Evolutionary conservation across 1,140 invertebrate genomes (phyloP), one percentile per base, ranked within the genome.

Genomic region (Aphelinus atriplicis): DNA sequence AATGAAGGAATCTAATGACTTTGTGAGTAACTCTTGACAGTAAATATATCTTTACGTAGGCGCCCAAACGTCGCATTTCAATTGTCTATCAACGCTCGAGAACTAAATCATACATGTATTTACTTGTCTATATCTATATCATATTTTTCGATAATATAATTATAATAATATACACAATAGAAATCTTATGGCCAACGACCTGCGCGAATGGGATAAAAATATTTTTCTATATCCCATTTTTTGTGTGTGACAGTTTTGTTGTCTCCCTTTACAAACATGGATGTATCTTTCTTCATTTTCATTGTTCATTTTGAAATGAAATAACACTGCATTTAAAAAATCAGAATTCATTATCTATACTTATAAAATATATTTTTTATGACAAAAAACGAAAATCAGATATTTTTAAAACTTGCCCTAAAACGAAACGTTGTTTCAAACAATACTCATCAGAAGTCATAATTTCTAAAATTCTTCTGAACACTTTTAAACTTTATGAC

Each of bases 1-100:
- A 73, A 73, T 69, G 80, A 81, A 86, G 85, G 80, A 84, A 86
- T 85, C 82, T 86, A 86, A 86, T 86, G 85, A 88, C 85, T 87
- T 87, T 84, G 83, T 82, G 84, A 85, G 79, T 84, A 84, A 84
- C 77, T 84, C 84, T 72, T 57, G 46, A 46, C 63, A 55, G 6
- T 56, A 66, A 56, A 62, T n/a, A 61, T 57, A 76, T 26, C 26
- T 71, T 67, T 58, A 53, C 58, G 56, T 72, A 72, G 53, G 48
- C 60, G 65, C 51, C 47, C 26, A 26, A 45, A 56, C 55, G n/a
- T 58, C 50, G 48, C 70, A 50, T 61, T 67, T 64, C 42, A 61
- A 71, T 70, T 65, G 50, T 71, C 68, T 61, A 65, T 26, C 58
- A 10, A 65, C 62, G 63, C 68, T 3, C 50, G 71, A 67, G 70